These are phyloP conservation scores for Neolamprologus devosi DNA, from an alignment of 2,113 vertebrate genomes.

Conservation along the genomic window DNA sequence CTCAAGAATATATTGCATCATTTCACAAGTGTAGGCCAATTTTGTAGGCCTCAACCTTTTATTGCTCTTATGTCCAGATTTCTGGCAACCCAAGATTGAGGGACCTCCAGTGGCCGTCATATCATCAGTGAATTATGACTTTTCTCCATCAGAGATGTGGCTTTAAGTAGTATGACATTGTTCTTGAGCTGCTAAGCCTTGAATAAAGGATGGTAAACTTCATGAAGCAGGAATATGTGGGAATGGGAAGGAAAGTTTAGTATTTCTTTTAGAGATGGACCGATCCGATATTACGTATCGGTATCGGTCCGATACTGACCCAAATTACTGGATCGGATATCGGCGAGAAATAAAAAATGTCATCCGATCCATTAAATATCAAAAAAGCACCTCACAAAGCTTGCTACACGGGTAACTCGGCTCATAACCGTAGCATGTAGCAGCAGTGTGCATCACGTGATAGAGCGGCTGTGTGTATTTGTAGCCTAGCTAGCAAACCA, in stretches of 20 bases:
- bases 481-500: too few relatives aligned
- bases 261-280: neutral
- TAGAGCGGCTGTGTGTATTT: too few relatives aligned
- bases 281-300: too few relatives aligned
- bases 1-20: neutral
- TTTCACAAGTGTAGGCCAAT: neutral
- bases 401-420: too few relatives aligned
- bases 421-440: too few relatives aligned
- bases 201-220: neutral
- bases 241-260: neutral
- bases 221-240: neutral
- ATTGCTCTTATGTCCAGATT: neutral
- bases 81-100: neutral
- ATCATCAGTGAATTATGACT: neutral
- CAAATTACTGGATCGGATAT: too few relatives aligned
- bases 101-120: neutral
- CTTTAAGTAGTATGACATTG: neutral
- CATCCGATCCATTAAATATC: too few relatives aligned
- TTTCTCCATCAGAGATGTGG: neutral
- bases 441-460: too few relatives aligned
- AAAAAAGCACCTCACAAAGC: too few relatives aligned
- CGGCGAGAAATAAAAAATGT: too few relatives aligned
- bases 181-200: neutral
- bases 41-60: neutral
- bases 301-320: too few relatives aligned